Percentiles rank a stretch among this genome's conserved stretches.
Conservation (phyloP, 2,888 invertebrate species). For the Corbicula japonica region DNA sequence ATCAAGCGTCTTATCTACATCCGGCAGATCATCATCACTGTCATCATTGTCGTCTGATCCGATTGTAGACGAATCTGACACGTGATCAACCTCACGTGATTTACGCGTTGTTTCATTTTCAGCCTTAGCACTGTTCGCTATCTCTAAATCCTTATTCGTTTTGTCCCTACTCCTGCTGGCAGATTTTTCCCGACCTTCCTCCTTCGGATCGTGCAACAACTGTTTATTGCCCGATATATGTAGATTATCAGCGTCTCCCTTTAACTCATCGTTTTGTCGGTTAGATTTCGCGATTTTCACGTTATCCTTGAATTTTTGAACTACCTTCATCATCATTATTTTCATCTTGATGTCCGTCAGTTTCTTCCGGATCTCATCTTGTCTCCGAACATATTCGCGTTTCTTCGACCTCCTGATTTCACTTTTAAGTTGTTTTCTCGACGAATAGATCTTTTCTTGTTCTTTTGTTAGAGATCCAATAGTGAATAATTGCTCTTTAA, state of each 20-base stretch:
- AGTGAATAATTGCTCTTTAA: conserved; percentile 57
- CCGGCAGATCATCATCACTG: not conserved
- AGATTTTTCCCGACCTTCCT: no score
- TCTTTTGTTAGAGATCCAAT: conserved; percentile 58
- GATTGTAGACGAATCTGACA: not conserved
- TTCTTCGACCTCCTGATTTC: conserved; percentile 53
- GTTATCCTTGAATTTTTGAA: conserved; percentile 57
- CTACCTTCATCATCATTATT: conserved; percentile 54
- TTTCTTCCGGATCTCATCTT: conserved; percentile 54
- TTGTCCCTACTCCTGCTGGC: no score
- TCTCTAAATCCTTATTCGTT: not conserved
- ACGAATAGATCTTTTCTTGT: conserved; percentile 53
- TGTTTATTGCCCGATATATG: conserved; percentile 25
- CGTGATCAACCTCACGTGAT: not conserved
- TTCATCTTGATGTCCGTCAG: conserved; percentile 37
- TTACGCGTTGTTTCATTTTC: not conserved
- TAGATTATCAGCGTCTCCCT: conserved; percentile 26
- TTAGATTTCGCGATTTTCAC: conserved; percentile 23
- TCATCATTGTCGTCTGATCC: not conserved
- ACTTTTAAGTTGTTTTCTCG: conserved; percentile 42
- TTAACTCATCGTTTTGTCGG: conserved; percentile 2
- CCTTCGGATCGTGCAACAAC: not conserved
- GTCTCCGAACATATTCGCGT: conserved; percentile 51
- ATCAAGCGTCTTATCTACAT: not conserved
- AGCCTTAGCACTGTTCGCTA: not conserved